A percentile compares a stretch with the other conserved stretches of the same genome.
These are phyloP conservation scores for Gymnocephalus cernua DNA, from an alignment of 2,113 vertebrate species.

Conservation along the genomic window DNA sequence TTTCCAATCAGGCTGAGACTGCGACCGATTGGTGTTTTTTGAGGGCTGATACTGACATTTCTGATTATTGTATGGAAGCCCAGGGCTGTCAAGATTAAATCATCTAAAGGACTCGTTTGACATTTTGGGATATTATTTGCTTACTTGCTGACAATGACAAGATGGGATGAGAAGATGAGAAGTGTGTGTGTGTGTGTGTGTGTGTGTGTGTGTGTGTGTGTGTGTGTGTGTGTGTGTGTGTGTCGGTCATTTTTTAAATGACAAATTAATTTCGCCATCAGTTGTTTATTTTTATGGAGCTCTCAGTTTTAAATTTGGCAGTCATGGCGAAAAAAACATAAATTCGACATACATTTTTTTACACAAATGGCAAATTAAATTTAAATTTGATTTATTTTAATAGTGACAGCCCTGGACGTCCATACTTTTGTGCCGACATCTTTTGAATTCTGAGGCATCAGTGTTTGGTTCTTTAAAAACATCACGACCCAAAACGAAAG, in stretches of 20 bases:
- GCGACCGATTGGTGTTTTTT: background rate
- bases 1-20: background rate
- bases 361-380: background rate
- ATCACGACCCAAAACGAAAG: background rate
- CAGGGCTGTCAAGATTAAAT: background rate
- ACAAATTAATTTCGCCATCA: background rate
- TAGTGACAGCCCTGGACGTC: constrained; percentile 19
- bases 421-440: background rate
- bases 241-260: background rate
- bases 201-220: background rate
- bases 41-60: background rate
- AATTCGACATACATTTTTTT: background rate
- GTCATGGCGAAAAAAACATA: too few species aligned
- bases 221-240: background rate
- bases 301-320: background rate
- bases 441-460: background rate
- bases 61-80: constrained; percentile 6
- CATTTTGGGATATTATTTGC: background rate
- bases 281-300: background rate
- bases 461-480: background rate
- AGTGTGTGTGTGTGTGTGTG: background rate
- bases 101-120: background rate
- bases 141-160: background rate
- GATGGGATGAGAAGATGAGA: background rate
- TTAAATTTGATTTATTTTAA: background rate